Base-by-base conservation (phyloP, 2,888 invertebrate species). In the Melitaea athalia region DNA sequence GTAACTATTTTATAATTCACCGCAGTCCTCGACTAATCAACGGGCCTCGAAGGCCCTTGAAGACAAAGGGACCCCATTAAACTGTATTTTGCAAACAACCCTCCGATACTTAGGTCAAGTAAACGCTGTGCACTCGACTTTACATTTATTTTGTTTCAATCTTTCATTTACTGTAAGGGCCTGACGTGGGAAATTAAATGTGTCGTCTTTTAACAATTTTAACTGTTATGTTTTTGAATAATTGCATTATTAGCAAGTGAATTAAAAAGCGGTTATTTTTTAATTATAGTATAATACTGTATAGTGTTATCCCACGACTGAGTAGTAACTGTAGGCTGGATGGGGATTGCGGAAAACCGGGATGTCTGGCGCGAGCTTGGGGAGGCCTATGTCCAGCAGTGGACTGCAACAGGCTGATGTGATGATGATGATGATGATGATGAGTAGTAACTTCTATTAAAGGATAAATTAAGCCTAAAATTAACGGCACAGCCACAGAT, bases 71-170 rank as follows among this genome's bases (percentile, higher is more conserved):
- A 78, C 80, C 77, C 74, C 78, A 78, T 89, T 91, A 85, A 86
- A 81, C 81, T 79, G 83, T 90, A 89, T 91, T 91, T 91, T 88
- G 89, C 84, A 91, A 91, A 91, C 91, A 91, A 79, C 86, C 76
- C 88, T 85, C 76, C 68, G 78, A 73, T 59, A 57, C 57, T 57
- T 15, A 59, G 64, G 66, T 68, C 64, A 72, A 78, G 76, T 79
- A 88, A 84, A 75, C 79, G 79, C 77, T 75, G 80, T 82, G 78
- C 53, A 75, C 76, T 79, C 69, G 72, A 76, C 81, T 84, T 82
- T 83, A 84, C 81, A 80, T 78, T 80, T 79, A 81, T 79, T 85
- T 84, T 85, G 86, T 86, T 87, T 83, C 82, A 76, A 64, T 73
- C 71, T 72, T 42, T 53, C 69, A 59, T 68, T 65, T 47, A 52